These are phyloP conservation scores for Berghia stephanieae DNA, from an alignment of 1,140 invertebrate genomes.

Conservation along the genomic window DNA sequence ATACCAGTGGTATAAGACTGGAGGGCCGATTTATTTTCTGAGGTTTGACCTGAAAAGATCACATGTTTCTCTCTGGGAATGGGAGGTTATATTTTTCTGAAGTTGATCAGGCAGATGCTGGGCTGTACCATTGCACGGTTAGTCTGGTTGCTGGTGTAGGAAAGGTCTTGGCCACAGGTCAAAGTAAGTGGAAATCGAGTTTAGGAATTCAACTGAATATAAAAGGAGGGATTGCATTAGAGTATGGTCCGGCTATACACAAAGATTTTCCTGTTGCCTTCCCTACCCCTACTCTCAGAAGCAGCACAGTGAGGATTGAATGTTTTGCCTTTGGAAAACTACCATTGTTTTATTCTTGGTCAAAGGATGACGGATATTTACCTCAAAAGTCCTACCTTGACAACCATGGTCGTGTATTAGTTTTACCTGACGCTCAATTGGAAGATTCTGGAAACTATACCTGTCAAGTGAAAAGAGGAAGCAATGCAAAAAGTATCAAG, in stretches of 20 bases:
- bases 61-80: constrained; percentile 53
- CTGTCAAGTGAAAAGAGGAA: constrained; percentile 76
- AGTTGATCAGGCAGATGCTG: constrained; percentile 38
- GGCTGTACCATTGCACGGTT: constrained; percentile 45
- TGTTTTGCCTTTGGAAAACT: constrained; percentile 93
- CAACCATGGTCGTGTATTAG: constrained; percentile 86
- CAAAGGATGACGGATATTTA: constrained; percentile 68
- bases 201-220: constrained; percentile 44
- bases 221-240: constrained; percentile 39
- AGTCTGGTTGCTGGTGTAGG: constrained; percentile 36
- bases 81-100: constrained; percentile 56
- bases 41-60: constrained; percentile 46
- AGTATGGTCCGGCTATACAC: constrained; percentile 71
- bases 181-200: constrained; percentile 42
- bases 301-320: constrained; percentile 88
- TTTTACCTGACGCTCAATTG: constrained; percentile 85
- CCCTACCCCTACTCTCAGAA: constrained; percentile 88
- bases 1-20: constrained; percentile 50
- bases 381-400: constrained; percentile 77
- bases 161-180: constrained; percentile 30
- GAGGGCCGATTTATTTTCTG: constrained; percentile 39
- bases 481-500: constrained; percentile 30
- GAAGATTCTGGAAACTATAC: constrained; percentile 94
- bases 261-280: constrained; percentile 95
- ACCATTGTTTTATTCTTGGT: constrained; percentile 51